Percentiles rank a stretch among this genome's conserved stretches.
Conservation (phyloP, 2,113 vertebrate species). For the Mastomys natalensis region DNA sequence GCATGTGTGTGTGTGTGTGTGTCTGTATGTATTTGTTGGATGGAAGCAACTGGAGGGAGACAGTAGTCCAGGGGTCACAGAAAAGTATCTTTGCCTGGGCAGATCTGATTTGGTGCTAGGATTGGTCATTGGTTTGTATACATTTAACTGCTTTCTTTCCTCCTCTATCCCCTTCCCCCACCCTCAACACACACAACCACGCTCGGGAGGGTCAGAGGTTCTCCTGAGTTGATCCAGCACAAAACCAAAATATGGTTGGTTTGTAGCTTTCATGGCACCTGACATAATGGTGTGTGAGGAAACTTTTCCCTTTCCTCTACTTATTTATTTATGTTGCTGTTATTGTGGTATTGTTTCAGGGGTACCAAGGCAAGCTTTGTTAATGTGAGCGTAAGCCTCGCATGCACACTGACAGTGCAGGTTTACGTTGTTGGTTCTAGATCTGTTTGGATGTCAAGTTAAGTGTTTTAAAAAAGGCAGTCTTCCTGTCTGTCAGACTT, state of each 20-base stretch:
- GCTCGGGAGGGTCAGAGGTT: conserved; percentile 49
- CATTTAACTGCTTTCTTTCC: conserved; percentile 26
- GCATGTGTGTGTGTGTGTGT: neutral
- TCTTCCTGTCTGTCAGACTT: conserved; percentile 28
- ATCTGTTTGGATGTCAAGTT: conserved; percentile 9
- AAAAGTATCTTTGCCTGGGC: conserved; percentile 58
- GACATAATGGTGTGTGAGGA: conserved; percentile 60
- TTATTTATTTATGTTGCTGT: conserved; percentile 3
- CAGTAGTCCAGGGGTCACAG: conserved; percentile 34
- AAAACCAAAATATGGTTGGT: conserved; percentile 56
- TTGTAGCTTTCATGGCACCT: conserved; percentile 58
- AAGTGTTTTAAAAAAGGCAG: conserved; percentile 41
- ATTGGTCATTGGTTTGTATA: conserved; percentile 26
- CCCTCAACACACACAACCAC: conserved; percentile 22
- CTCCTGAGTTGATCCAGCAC: conserved; percentile 59
- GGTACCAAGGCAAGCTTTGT: conserved; percentile 53
- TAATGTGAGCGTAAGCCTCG: conserved; percentile 56
- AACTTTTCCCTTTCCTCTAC: conserved; percentile 71
- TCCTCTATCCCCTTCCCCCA: neutral
- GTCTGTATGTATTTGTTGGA: neutral
- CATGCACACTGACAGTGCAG: neutral
- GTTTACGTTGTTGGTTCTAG: neutral
- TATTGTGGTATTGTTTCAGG: conserved; percentile 50
- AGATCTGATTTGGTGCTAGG: conserved; percentile 28
- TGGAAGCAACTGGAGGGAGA: conserved; percentile 21